These are phyloP conservation scores for Tor tambroides DNA, from an alignment of 2,113 vertebrate species.

Conservation along the genomic window DNA sequence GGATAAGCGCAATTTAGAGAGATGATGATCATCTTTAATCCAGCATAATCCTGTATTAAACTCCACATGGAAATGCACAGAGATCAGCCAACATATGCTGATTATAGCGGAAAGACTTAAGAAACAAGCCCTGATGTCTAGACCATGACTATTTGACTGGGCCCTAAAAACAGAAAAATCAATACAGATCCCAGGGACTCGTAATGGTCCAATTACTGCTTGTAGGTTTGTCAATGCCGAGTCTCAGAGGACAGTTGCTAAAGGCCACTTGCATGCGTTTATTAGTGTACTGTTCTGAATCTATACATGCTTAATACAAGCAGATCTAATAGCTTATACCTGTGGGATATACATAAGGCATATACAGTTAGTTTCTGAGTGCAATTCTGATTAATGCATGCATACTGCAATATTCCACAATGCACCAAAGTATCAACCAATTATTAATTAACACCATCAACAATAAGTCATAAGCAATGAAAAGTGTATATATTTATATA, in stretches of 20 bases:
- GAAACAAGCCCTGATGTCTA: conserved; percentile 70
- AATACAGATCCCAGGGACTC: conserved; percentile 69
- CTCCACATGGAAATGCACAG: conserved; percentile 58
- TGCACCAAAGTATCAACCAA: no score
- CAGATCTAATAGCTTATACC: neutral
- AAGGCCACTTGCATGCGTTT: conserved; percentile 60
- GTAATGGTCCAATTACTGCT: conserved; percentile 77
- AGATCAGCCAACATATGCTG: conserved; percentile 57
- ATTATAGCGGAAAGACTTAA: conserved; percentile 50
- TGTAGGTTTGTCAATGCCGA: conserved; percentile 74
- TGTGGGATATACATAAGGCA: neutral
- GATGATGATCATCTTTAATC: conserved; percentile 59
- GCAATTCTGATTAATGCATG: neutral
- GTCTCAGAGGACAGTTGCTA: conserved; percentile 68
- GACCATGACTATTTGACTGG: conserved; percentile 68
- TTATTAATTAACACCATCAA: neutral
- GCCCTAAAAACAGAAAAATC: conserved; percentile 72
- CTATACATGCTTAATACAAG: neutral
- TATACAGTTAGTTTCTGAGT: neutral
- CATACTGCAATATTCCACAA: neutral
- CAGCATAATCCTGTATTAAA: conserved; percentile 47
- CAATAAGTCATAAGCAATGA: neutral
- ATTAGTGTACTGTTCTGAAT: conserved; percentile 13
- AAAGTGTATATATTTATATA: no score
- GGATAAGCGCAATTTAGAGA: conserved; percentile 22